Evolutionary conservation across 1,140 invertebrate genomes (phyloP).

Genomic region (Drosophila tani): DNA sequence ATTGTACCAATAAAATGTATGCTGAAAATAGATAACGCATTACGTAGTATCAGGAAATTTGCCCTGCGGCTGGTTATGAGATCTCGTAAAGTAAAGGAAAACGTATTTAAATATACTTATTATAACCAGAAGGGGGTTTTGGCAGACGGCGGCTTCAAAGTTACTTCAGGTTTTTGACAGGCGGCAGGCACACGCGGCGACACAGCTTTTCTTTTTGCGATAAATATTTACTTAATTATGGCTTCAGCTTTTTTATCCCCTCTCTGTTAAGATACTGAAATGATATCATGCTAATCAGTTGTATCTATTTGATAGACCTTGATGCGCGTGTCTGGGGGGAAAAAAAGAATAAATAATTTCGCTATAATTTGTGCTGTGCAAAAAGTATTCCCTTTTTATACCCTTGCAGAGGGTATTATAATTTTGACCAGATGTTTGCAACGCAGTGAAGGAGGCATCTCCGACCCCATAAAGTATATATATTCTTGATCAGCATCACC

Average conservation of each 20-base stretch:
- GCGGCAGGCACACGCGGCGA: conserved; percentile 7
- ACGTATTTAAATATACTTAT: conserved; percentile 37
- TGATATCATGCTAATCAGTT: conserved; percentile 61
- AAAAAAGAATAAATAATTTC: conserved; percentile 9
- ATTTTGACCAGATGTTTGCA: no score
- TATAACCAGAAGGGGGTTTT: conserved; percentile 7
- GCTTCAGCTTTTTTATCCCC: conserved; percentile 6
- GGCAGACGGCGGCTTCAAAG: conserved; percentile 38
- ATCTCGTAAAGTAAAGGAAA: conserved; percentile 30
- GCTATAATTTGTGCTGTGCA: not conserved
- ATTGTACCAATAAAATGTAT: conserved; percentile 71
- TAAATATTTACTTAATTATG: conserved; percentile 44
- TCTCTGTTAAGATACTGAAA: conserved; percentile 31
- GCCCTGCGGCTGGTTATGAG: conserved; percentile 18
- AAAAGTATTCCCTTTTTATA: not conserved
- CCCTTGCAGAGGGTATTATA: no score
- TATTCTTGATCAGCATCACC: no score
- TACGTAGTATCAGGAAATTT: conserved; percentile 42
- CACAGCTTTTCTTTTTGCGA: conserved; percentile 49
- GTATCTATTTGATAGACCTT: conserved; percentile 56
- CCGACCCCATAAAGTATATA: no score
- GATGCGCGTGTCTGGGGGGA: conserved; percentile 31
- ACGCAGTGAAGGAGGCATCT: no score
- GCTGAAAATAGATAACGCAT: conserved; percentile 63
- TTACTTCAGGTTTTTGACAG: conserved; percentile 32